Evolutionary conservation across 2,888 invertebrate species (phyloP).

Genomic region (Caenorhabditis virilis): DNA sequence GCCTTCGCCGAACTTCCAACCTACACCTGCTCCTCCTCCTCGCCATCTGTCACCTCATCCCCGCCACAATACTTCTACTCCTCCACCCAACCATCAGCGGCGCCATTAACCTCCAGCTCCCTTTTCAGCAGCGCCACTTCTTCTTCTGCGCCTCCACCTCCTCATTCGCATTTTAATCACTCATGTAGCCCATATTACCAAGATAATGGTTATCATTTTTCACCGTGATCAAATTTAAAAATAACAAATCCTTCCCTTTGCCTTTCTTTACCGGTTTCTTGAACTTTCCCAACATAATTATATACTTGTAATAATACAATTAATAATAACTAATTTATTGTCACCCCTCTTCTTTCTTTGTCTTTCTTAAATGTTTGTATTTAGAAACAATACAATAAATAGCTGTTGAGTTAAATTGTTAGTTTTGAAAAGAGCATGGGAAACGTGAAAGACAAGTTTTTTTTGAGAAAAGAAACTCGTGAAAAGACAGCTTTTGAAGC

Average conservation of each 20-base stretch:
- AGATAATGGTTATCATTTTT: neutral
- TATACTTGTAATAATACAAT: neutral
- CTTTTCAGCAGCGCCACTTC: neutral
- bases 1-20: conserved; percentile 15
- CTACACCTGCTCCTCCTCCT: conserved; percentile 1
- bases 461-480: too few species aligned
- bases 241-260: too few species aligned
- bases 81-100: conserved; percentile 21
- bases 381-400: too few species aligned
- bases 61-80: conserved; percentile 29
- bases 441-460: too few species aligned
- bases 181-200: neutral
- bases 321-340: too few species aligned
- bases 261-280: neutral
- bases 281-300: neutral
- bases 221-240: neutral
- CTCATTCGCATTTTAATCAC: neutral
- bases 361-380: too few species aligned
- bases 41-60: conserved; percentile 7
- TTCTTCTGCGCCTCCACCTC: neutral
- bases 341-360: too few species aligned
- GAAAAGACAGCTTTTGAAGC: too few species aligned
- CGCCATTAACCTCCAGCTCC: conserved; percentile 5
- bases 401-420: too few species aligned
- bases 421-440: too few species aligned